phyloP scores from a whole-genome alignment of 2,888 invertebrate species.

The Clusia tigrina region DNA sequence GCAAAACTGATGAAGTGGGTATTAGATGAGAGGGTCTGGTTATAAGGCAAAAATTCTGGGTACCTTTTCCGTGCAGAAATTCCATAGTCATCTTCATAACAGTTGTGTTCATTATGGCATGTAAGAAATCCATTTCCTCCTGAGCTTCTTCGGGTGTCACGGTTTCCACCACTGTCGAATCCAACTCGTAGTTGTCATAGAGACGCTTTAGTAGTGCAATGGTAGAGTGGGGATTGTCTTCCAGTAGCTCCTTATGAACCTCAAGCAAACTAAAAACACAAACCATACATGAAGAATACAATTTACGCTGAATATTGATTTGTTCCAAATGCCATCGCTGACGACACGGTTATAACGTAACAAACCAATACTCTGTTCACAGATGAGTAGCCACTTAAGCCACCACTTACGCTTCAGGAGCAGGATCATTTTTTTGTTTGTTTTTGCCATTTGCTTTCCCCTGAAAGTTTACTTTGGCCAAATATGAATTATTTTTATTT shows the following conservation, averaged over 20 bases:
- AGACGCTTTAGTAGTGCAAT: conserved; percentile 46
- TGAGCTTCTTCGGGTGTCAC: conserved; percentile 45
- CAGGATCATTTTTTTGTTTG: conserved; percentile 53
- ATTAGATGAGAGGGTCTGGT: too few relatives aligned
- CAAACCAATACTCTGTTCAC: too few relatives aligned
- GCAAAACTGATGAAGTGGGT: too few relatives aligned
- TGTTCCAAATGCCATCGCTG: too few relatives aligned
- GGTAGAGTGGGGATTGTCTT: conserved; percentile 47
- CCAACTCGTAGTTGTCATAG: conserved; percentile 54
- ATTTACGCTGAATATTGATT: too few relatives aligned
- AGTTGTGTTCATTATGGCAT: conserved; percentile 49
- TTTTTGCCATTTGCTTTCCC: conserved; percentile 54
- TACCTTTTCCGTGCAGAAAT: too few relatives aligned
- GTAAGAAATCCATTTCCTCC: conserved; percentile 51
- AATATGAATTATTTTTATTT: conserved; percentile 41
- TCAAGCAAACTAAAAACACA: too few relatives aligned
- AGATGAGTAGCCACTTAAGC: too few relatives aligned
- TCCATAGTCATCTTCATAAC: conserved; percentile 54
- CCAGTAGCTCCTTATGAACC: too few relatives aligned
- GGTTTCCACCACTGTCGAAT: conserved; percentile 41
- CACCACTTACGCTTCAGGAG: conserved; percentile 52
- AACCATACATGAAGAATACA: too few relatives aligned
- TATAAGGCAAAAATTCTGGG: too few relatives aligned
- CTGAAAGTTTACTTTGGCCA: conserved; percentile 52
- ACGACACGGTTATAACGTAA: too few relatives aligned